Base-by-base conservation (phyloP, 2,113 vertebrate genomes). In the Petromus typicus region DNA sequence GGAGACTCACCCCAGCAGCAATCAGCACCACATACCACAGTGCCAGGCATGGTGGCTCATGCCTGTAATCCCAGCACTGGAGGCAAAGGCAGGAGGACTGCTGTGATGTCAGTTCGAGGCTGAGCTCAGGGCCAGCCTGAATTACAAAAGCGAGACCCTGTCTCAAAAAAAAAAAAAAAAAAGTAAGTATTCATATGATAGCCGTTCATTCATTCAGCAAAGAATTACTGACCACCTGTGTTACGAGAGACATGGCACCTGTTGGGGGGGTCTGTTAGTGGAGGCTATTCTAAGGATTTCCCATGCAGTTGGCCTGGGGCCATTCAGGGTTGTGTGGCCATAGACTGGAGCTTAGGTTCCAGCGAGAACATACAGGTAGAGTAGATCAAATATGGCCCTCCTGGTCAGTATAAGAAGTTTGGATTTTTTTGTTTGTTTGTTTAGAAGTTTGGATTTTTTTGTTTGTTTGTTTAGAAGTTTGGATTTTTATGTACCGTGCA, bases 391-490 rank as follows among this genome's bases (percentile, higher is more conserved):
- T 73, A 57, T 23, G 48, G 23, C 64, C 9, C 75, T 69, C n/a
- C 80, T 67, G 45, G n/a, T 61, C n/a, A 61, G 59, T 67, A 63
- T 83, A 78, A 51, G 48, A 51, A 51, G 10, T 51, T 51, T 51
- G 48, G 48, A n/a, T n/a, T n/a, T n/a, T n/a, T n/a, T n/a, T n/a
- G n/a, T n/a, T n/a, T n/a, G n/a, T n/a, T n/a, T n/a, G n/a, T n/a
- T n/a, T n/a, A 78, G 59, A 82, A 82, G 43, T 86, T 86, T 37
- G 66, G 51, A 51, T 87, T 61, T n/a, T 93, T 81, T 66, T 48
- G 54, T 54, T n/a, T n/a, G n/a, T n/a, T n/a, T n/a, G n/a, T n/a
- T n/a, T n/a, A 78, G 59, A 82, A 82, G 43, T 86, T 86, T 37
- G 66, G 51, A 51, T 87, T 61, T n/a, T 93, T 81, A 75, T 48